A percentile compares a stretch with the other conserved stretches of the same genome.
Evolutionary conservation across 2,113 vertebrate species (phyloP).

Genomic region (Vulpes ferrilata): DNA sequence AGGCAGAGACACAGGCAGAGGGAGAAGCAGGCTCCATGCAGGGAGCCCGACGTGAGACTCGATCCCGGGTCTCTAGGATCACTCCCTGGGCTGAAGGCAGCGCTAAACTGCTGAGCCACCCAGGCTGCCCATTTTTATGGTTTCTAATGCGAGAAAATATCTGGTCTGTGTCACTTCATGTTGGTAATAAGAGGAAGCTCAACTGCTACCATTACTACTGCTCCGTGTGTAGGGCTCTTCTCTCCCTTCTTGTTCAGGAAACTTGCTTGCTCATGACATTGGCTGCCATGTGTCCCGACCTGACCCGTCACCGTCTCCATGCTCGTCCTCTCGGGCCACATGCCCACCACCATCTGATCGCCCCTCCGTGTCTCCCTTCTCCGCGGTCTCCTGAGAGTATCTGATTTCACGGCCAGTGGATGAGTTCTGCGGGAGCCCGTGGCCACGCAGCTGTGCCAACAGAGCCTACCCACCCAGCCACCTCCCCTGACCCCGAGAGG

Average conservation of each 20-base stretch:
- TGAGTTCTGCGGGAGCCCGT: too few species aligned
- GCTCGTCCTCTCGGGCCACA: background rate
- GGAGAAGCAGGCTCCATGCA: too few species aligned
- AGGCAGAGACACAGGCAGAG: too few species aligned
- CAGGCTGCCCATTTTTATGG: background rate
- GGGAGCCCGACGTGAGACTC: too few species aligned
- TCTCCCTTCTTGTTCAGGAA: background rate
- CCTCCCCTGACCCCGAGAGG: background rate
- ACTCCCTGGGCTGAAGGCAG: too few species aligned
- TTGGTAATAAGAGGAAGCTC: background rate
- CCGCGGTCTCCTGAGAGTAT: background rate
- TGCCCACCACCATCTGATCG: background rate
- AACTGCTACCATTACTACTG: fast-evolving
- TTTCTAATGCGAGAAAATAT: background rate
- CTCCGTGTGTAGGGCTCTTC: background rate
- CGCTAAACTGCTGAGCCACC: too few species aligned
- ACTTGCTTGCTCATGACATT: too few species aligned
- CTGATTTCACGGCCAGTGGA: too few species aligned
- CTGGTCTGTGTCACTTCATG: background rate
- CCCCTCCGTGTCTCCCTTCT: background rate
- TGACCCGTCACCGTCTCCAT: background rate
- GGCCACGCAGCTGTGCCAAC: background rate
- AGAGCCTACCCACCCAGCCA: background rate
- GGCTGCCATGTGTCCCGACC: background rate
- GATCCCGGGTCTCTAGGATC: too few species aligned